Evolutionary conservation across 2,888 invertebrate species (phyloP), one percentile per base, ranked within the genome.

Genomic region (Bedellia somnulentella): DNA sequence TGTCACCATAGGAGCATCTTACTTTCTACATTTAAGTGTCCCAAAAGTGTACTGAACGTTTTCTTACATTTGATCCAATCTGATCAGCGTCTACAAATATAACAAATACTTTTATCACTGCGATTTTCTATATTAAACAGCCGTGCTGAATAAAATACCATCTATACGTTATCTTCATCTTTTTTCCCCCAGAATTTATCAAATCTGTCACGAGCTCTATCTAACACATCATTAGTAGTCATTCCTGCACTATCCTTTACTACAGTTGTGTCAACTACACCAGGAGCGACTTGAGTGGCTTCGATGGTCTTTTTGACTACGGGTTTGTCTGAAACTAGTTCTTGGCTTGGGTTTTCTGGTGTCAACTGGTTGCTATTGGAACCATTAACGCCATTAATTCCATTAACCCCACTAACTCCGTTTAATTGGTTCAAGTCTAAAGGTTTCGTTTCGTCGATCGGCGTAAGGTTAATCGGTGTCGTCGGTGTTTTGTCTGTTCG

Each of bases 161-260:
- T 51, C 49, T 73, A 75, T 44, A 75, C 81, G 48, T 75, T 79
- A 43, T 80, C 80, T 44, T 81, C 80, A 46, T 81, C 82, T 45
- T 76, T 81, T 48, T 85, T 85, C 40, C 87, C 86, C 89, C 89
- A 89, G 62, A 90, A 89, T 51, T 87, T 85, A 62, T 90, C 90
- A 55, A 90, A 89, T 45, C 89, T 84, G 58, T 85, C 86, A 45
- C 89, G 84, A 45, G 89, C 89, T 57, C 85, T 83, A 55, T 89
- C 89, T 40, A 90, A 73, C 37, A 89, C 87, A 52, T 89, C 88
- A 32, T 84, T 79, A 21, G 87, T 85, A 28, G 81, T 73, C 24
- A 83, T 70, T 2, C 80, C 76, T 27, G 50, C 46, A 17, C 66
- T 42, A 21, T 79, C 79, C 21, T 75, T 79, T 12, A 75, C 71